phyloP scores from a whole-genome alignment of 30 jellyfish, hydroid and myxozoan genomes.

The Pseudorhiza aurosa region DNA sequence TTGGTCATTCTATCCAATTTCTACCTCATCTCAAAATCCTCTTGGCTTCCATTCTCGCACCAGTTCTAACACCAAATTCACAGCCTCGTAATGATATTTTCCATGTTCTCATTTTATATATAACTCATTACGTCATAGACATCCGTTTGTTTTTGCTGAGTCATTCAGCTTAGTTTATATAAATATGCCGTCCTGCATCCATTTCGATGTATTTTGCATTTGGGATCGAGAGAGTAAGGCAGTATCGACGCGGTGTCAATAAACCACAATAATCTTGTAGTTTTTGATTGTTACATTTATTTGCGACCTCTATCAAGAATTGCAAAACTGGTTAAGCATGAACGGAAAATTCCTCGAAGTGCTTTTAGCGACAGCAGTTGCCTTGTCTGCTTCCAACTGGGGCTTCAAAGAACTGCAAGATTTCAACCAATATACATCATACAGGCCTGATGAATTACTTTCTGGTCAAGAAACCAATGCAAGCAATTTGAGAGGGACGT shows the following conservation, averaged over 20 bases:
- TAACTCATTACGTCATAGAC: slow-evolving; percentile 50
- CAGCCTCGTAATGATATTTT: too few species aligned
- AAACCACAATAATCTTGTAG: too few species aligned
- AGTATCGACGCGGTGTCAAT: not conserved
- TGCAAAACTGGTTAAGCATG: too few species aligned
- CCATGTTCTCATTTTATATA: too few species aligned
- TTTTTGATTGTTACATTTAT: too few species aligned
- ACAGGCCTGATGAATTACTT: slow-evolving; percentile 24
- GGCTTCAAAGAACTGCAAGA: slow-evolving; percentile 25
- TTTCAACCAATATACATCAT: not conserved
- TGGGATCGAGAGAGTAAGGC: not conserved
- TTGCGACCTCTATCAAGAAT: too few species aligned
- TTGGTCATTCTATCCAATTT: too few species aligned
- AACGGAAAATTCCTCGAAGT: slow-evolving; percentile 33
- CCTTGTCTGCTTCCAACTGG: slow-evolving; percentile 36
- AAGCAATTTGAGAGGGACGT: not conserved
- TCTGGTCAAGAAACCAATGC: not conserved
- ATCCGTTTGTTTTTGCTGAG: slow-evolving; percentile 44
- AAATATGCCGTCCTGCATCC: not conserved
- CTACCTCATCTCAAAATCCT: too few species aligned
- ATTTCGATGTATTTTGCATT: not conserved
- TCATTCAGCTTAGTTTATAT: slow-evolving; percentile 41
- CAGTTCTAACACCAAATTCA: too few species aligned
- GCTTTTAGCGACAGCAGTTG: slow-evolving; percentile 35
- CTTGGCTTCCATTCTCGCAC: too few species aligned